Base-by-base conservation (phyloP, 2,113 vertebrate species). In the Myanophis thanlyinensis region DNA sequence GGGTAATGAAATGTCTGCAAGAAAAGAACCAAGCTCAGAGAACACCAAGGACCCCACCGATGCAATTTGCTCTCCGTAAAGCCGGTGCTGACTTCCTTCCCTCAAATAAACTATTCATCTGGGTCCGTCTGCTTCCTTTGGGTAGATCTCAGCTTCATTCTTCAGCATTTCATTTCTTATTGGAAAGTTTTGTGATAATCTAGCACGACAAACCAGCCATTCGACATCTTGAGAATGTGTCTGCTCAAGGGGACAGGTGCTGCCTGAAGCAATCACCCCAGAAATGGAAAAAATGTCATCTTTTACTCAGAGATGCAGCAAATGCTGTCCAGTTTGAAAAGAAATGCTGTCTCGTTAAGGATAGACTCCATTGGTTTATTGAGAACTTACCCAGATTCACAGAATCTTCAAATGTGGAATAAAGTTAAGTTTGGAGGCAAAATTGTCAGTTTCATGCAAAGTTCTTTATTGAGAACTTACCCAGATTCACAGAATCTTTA, bases 1-100 rank as follows among this genome's bases (percentile, higher is more conserved):
- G 59, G 59, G 59, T 4, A 67, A 62, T 62, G 56, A 62, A n/a
- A 30, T 4, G 4, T 62, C 59, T 5, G 11, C 59, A 62, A 13
- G 30, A n/a, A 67, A 67, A 35, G n/a, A 67, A 35, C 62, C 62
- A 67, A 35, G 12, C 30, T 35, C 62, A 5, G 12, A 67, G 62
- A 67, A 5, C 62, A 67, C 30, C 62, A 67, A 67, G 62, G 62
- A 67, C 10, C 2, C 30, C 62, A 67, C 85, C 22, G 35, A 25
- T 1, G 40, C 5, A 7, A 67, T 22, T 12, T 59, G 48, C 4
- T 0, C 0, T 0, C 46, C n/a, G 62, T 89, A 5, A 15, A 0
- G 3, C 0, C 0, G 13, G 30, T 51, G 87, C 52, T 3, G 27
- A 5, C 52, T 93, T 46, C 87, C 2, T 8, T 6, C 5, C 90